phyloP scores from a whole-genome alignment of 2,797 vertebrate species.

The Ctenopoma multispine region DNA sequence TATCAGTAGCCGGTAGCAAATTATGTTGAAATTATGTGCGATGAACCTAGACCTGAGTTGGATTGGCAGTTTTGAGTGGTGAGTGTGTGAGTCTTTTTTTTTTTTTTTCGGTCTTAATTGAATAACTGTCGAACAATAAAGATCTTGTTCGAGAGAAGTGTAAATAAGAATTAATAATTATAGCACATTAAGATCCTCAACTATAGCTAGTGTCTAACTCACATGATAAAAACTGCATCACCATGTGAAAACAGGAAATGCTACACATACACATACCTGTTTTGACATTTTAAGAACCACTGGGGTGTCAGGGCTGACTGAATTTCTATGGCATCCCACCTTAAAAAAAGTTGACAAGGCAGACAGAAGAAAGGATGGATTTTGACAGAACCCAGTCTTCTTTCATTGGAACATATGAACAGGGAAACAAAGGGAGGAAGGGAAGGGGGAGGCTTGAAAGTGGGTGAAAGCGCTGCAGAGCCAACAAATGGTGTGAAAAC shows the following conservation, averaged over 20 bases:
- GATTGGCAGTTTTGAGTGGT: constrained; percentile 12
- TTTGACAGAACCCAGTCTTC: constrained; percentile 73
- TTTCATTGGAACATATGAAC: constrained; percentile 71
- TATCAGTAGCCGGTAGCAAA: constrained; percentile 26
- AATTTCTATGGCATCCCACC: constrained; percentile 65
- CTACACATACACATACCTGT: constrained; percentile 24
- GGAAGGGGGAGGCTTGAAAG: constrained; percentile 61
- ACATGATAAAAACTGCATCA: neutral
- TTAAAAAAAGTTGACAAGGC: constrained; percentile 64
- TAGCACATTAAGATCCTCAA: constrained; percentile 21
- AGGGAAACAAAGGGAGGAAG: constrained; percentile 67
- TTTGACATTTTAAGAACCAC: constrained; percentile 69
- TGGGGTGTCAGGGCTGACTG: constrained; percentile 70
- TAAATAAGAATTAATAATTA: constrained; percentile 32
- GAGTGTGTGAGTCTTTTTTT: neutral
- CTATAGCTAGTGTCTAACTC: constrained; percentile 4
- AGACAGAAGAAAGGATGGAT: constrained; percentile 72
- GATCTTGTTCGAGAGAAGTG: neutral
- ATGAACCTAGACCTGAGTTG: constrained; percentile 16
- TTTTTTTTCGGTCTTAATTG: too few relatives aligned
- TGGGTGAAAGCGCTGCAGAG: constrained; percentile 43
- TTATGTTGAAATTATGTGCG: constrained; percentile 20
- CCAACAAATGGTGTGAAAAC: constrained; percentile 65
- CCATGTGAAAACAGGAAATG: constrained; percentile 21
- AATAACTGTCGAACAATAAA: too few relatives aligned